Base-by-base conservation (phyloP, 2,888 invertebrate species). In the Cheilosia variabilis region DNA sequence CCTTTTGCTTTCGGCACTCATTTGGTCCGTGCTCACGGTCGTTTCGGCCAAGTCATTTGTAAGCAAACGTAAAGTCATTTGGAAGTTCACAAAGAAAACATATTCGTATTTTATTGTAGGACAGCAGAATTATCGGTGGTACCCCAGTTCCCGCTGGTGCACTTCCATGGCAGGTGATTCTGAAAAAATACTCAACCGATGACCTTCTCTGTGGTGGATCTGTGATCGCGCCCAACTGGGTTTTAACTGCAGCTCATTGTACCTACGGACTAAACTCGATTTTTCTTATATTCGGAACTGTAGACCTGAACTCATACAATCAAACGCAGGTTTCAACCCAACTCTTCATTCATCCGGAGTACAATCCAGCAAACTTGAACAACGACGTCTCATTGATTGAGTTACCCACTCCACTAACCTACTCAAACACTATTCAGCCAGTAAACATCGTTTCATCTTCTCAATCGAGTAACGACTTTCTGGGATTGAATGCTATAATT, bases 211-310 rank as follows among this genome's bases (percentile, higher is more conserved):
- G 92, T 75, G 92, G 92, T 2, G 92, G 90, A n/a, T 91, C 91
- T 0, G 89, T 92, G 3, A 89, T 92, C 10, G 88, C 90, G 0
- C 47, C 82, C 9, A 73, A 50, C 1, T 91, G 91, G 90, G 91
- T 92, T n/a, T 83, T 91, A 0, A 92, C 92, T 0, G 92, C 92
- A 1, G 92, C 89, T 0, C 92, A 92, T 79, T 92, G 92, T 60
- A 89, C 89, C 13, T 89, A 89, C 52, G 90, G 89, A 0, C 80
- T 83, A 0, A 69, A 41, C 4, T 90, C 90, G 0, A 50, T 91
- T 1, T 89, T 87, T 3, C 47, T 91, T 0, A 77, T 90, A 6
- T 91, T 92, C 52, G 91, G 91, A 60, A 90, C 88, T 2, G 87
- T 89, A 0, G 53, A 89, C 5, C 63, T 91, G 2, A 87, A 90